Base-by-base conservation (phyloP, 2,888 invertebrate genomes). In the Folsomia manolachei region DNA sequence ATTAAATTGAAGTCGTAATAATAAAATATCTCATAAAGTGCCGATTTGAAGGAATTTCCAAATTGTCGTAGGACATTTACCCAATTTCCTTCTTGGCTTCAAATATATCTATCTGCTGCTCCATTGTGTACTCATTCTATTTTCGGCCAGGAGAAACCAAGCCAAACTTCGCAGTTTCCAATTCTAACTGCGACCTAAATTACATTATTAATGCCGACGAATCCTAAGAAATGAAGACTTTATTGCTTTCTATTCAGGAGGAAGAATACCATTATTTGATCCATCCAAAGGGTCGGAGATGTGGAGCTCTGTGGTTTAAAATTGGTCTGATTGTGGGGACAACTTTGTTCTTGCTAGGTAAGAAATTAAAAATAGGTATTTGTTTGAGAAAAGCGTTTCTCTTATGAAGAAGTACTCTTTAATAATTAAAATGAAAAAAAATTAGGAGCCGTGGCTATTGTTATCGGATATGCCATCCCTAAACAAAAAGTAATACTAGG, bases 381-480 rank as follows among this genome's bases (percentile, higher is more conserved):
- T n/a, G n/a, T n/a, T n/a, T n/a, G n/a, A n/a, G n/a, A n/a, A n/a
- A n/a, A n/a, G n/a, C n/a, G n/a, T n/a, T n/a, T n/a, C n/a, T n/a
- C n/a, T n/a, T n/a, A n/a, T n/a, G n/a, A n/a, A n/a, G n/a, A n/a
- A n/a, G n/a, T n/a, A n/a, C n/a, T n/a, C n/a, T n/a, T n/a, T n/a
- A n/a, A n/a, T n/a, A n/a, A n/a, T n/a, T n/a, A n/a, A n/a, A n/a
- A n/a, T n/a, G n/a, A n/a, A n/a, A n/a, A n/a, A n/a, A n/a, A n/a
- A n/a, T n/a, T n/a, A n/a, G 86, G 86, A 2, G 82, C 84, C 25
- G 81, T 85, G 39, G 84, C 84, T n/a, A 84, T 86, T 27, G 82
- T 86, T 11, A 84, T 86, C 18, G 86, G 86, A 39, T 86, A 85
- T 77, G 82, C 86, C 7, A 84, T 85, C 61, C 85, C 86, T 1